These are phyloP conservation scores for Zonitis immaculata DNA, from an alignment of 2,888 invertebrate genomes.

Conservation along the genomic window DNA sequence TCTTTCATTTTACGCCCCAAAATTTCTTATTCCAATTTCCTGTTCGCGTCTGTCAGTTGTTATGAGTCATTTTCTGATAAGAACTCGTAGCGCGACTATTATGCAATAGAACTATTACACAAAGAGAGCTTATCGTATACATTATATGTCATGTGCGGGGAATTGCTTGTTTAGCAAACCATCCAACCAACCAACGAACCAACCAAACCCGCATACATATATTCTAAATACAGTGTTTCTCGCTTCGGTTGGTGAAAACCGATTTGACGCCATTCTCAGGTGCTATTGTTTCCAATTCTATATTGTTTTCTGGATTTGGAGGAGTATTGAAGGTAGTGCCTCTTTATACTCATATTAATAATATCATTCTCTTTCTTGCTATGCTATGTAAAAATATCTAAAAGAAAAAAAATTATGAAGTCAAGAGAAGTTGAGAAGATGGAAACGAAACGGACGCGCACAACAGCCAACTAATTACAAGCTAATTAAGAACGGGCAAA, in stretches of 20 bases:
- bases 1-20: conserved; percentile 73
- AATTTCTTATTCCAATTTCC: conserved; percentile 75
- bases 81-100: conserved; percentile 51
- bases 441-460: conserved; percentile 2
- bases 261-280: conserved; percentile 39
- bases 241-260: conserved; percentile 37
- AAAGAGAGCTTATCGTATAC: conserved; percentile 48
- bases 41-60: conserved; percentile 56
- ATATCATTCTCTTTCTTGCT: not conserved
- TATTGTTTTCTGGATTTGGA: conserved; percentile 19
- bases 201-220: conserved; percentile 4
- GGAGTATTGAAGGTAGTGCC: not conserved
- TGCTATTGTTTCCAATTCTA: conserved; percentile 31
- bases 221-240: conserved; percentile 40
- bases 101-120: conserved; percentile 53
- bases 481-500: conserved; percentile 35
- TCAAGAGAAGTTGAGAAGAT: not conserved
- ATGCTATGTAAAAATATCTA: not conserved
- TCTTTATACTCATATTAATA: not conserved
- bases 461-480: conserved; percentile 31
- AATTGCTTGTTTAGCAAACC: conserved; percentile 35
- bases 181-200: not conserved
- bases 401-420: not conserved
- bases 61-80: conserved; percentile 72
- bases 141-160: conserved; percentile 50